Conservation (phyloP, 2,113 vertebrate species). For the Willisornis vidua region DNA sequence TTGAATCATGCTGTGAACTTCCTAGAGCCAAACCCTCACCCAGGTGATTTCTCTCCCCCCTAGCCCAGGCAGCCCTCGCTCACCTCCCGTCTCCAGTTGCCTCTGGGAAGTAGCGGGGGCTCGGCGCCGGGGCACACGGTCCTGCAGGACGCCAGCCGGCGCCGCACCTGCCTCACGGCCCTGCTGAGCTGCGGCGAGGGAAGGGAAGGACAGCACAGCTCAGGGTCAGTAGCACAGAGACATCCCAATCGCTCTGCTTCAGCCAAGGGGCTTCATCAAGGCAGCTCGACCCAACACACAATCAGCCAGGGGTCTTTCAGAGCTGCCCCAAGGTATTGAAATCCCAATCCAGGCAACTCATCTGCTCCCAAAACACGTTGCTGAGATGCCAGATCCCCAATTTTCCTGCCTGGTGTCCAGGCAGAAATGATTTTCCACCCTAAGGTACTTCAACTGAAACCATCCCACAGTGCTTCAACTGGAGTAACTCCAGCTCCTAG, state of each 20-base stretch:
- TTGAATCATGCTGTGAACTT: background rate
- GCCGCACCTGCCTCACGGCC: constrained; percentile 79
- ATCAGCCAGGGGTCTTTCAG: background rate
- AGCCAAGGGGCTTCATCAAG: background rate
- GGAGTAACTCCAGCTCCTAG: background rate
- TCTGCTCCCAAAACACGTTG: background rate
- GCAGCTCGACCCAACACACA: accelerated
- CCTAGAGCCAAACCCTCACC: background rate
- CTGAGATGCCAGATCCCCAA: background rate
- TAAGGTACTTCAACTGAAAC: background rate
- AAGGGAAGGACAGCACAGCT: background rate
- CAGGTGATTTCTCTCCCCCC: background rate
- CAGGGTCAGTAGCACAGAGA: background rate
- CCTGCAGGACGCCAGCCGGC: constrained; percentile 80
- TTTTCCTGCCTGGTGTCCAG: no score
- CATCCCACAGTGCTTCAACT: background rate
- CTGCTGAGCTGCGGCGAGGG: constrained; percentile 73
- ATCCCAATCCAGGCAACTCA: background rate
- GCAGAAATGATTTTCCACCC: background rate
- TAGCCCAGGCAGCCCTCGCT: background rate
- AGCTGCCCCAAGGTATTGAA: background rate
- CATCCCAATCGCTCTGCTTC: background rate
- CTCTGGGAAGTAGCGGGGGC: constrained; percentile 57
- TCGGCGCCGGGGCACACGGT: constrained; percentile 43
- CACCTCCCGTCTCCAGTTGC: constrained; percentile 72